Evolutionary conservation across 2,888 invertebrate species (phyloP).

Genomic region (Xanthorhoe spadicearia): DNA sequence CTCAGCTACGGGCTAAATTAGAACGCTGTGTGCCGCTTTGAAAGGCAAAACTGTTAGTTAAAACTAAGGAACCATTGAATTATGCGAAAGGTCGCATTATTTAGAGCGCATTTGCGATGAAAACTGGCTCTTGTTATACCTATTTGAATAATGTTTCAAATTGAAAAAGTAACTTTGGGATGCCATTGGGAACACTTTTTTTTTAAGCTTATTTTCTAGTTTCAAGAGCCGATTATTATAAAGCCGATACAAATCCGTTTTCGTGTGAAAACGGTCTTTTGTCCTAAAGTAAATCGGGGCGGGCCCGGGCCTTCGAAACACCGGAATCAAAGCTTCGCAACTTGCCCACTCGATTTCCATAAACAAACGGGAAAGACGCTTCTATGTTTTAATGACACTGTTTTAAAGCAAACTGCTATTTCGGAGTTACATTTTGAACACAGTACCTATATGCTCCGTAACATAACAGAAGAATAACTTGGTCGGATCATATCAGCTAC

Average conservation of each 20-base stretch:
- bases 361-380: slow-evolving; percentile 80
- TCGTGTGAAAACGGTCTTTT: slow-evolving; percentile 22
- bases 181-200: neutral
- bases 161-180: neutral
- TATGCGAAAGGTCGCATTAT: slow-evolving; percentile 68
- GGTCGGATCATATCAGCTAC: neutral
- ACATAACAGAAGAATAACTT: neutral
- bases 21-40: slow-evolving; percentile 49
- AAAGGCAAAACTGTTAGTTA: slow-evolving; percentile 64
- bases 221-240: too few species aligned
- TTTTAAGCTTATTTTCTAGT: neutral
- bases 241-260: neutral
- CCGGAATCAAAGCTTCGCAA: slow-evolving; percentile 76
- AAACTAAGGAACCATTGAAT: slow-evolving; percentile 66
- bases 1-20: slow-evolving; percentile 39
- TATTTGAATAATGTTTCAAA: neutral
- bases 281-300: slow-evolving; percentile 73
- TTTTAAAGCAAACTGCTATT: slow-evolving; percentile 65
- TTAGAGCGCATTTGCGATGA: slow-evolving; percentile 39
- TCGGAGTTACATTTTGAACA: slow-evolving; percentile 31
- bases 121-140: slow-evolving; percentile 1
- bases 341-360: slow-evolving; percentile 81
- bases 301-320: slow-evolving; percentile 58
- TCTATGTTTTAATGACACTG: slow-evolving; percentile 75
- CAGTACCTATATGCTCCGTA: neutral